Evolutionary conservation across 1,140 invertebrate species (phyloP).

Genomic region (Rhizoglyphus robini): DNA sequence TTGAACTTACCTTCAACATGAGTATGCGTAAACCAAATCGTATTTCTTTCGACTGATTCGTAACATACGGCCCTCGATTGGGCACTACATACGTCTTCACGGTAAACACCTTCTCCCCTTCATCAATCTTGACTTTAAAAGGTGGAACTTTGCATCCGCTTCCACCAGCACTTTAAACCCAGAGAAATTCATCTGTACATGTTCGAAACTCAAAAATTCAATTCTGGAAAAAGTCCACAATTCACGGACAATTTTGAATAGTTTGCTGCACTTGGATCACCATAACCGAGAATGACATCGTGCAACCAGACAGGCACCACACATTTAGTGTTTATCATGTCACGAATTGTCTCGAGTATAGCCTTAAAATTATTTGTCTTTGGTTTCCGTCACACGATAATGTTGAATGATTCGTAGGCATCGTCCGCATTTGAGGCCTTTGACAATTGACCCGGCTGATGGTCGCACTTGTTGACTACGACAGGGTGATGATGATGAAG

Average conservation of each 20-base stretch:
- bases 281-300: conserved; percentile 93
- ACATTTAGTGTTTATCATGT: conserved; percentile 97
- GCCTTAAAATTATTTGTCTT: conserved; percentile 99
- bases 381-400: conserved; percentile 89
- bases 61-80: conserved; percentile 77
- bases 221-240: conserved; percentile 20
- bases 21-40: conserved; percentile 87
- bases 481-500: too few relatives aligned
- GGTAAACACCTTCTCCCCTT: conserved; percentile 46
- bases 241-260: conserved; percentile 58
- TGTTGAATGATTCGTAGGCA: conserved; percentile 93
- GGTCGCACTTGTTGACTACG: too few relatives aligned
- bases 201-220: conserved; percentile 92
- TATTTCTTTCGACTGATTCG: conserved; percentile 83
- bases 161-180: conserved; percentile 54
- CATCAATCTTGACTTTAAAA: conserved; percentile 71
- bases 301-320: conserved; percentile 98
- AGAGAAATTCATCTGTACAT: conserved; percentile 74
- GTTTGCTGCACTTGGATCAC: conserved; percentile 86
- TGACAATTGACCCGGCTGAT: too few relatives aligned
- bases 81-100: conserved; percentile 72
- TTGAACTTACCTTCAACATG: conserved; percentile 96
- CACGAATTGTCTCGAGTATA: conserved; percentile 91
- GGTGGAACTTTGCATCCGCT: conserved; percentile 57
- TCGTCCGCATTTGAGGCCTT: conserved; percentile 53